Evolutionary conservation across 1,140 invertebrate genomes (phyloP).

Genomic region (Drosophila mojavensis): DNA sequence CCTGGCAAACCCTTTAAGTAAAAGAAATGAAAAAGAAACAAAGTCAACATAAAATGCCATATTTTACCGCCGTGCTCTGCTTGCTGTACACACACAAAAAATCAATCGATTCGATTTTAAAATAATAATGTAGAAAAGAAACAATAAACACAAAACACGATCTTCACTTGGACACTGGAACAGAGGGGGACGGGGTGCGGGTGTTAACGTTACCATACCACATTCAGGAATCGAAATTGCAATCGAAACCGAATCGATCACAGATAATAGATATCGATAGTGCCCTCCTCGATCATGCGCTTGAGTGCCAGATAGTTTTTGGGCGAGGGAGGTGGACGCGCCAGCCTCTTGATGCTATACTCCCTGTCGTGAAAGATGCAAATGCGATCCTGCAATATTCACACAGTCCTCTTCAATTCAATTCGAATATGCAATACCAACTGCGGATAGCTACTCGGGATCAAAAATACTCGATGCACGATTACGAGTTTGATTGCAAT

Average conservation of each 20-base stretch:
- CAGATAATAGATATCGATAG: slow-evolving; percentile 75
- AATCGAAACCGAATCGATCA: slow-evolving; percentile 19
- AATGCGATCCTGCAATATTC: slow-evolving; percentile 79
- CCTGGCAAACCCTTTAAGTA: slow-evolving; percentile 85
- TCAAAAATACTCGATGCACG: slow-evolving; percentile 3
- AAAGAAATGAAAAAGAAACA: slow-evolving; percentile 82
- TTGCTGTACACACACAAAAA: slow-evolving; percentile 38
- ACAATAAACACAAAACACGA: slow-evolving; percentile 37
- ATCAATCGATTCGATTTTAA: not conserved
- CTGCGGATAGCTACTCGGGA: slow-evolving; percentile 15
- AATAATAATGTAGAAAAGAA: slow-evolving; percentile 14
- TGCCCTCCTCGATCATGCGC: slow-evolving; percentile 78
- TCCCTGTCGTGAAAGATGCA: slow-evolving; percentile 75
- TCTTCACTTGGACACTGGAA: slow-evolving; percentile 23
- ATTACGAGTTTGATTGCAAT: not conserved
- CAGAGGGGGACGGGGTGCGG: slow-evolving; percentile 22
- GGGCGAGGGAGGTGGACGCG: slow-evolving; percentile 74
- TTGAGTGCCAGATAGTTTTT: slow-evolving; percentile 78
- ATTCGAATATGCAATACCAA: not conserved
- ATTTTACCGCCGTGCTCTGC: slow-evolving; percentile 39
- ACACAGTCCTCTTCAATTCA: slow-evolving; percentile 26
- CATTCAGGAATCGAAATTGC: not conserved
- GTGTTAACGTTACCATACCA: slow-evolving; percentile 12
- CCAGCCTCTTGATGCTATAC: slow-evolving; percentile 75
- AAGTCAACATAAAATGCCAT: slow-evolving; percentile 79